Conservation (phyloP, 2,113 vertebrate species). For the Poeciliopsis retropinna region DNA sequence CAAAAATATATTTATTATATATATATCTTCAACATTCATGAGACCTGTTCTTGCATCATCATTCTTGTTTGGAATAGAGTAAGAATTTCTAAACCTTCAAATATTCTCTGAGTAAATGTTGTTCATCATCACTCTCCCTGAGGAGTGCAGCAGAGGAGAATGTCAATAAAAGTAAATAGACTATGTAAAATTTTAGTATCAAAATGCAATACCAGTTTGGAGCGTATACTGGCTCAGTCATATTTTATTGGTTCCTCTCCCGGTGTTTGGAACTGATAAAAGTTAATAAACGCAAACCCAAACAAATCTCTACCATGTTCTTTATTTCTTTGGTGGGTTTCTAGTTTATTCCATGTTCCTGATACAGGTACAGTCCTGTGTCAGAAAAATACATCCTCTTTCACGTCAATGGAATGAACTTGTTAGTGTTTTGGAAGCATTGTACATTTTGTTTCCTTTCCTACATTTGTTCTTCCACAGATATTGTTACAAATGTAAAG, state of each 20-base stretch:
- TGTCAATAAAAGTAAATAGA: conserved; percentile 9
- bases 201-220: not conserved
- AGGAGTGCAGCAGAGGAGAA: not conserved
- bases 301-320: not conserved
- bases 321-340: not conserved
- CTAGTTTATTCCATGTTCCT: not conserved
- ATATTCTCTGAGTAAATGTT: conserved; percentile 6
- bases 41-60: not conserved
- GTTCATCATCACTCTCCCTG: not conserved
- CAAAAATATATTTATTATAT: too few relatives aligned
- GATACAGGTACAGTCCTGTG: not conserved
- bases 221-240: not conserved
- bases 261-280: not conserved
- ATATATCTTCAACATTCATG: not conserved
- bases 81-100: not conserved
- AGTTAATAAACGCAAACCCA: not conserved
- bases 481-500: too few relatives aligned
- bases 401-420: not conserved
- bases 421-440: not conserved
- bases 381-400: not conserved
- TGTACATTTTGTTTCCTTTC: too few relatives aligned
- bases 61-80: not conserved
- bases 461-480: too few relatives aligned
- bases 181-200: not conserved
- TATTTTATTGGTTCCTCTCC: not conserved